A percentile compares a stretch with the other conserved stretches of the same genome.
Conservation (phyloP, 2,113 vertebrate species). For the Chauna torquata region DNA sequence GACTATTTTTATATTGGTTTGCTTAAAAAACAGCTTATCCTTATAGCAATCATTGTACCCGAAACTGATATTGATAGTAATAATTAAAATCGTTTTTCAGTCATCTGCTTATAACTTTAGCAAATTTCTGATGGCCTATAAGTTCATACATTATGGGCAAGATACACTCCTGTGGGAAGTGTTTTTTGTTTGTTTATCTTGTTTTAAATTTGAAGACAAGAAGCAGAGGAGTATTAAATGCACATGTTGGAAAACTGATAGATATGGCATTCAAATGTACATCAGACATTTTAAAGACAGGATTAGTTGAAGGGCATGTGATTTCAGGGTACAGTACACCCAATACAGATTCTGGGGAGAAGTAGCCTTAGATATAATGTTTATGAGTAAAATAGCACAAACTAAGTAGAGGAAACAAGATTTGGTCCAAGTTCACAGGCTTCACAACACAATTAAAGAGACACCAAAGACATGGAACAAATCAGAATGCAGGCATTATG, state of each 20-base stretch:
- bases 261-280: background rate
- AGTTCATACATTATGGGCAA: background rate
- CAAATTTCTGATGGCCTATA: too few species aligned
- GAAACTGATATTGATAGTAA: too few species aligned
- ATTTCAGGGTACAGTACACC: background rate
- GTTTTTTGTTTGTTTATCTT: background rate
- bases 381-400: background rate
- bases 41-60: background rate
- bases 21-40: background rate
- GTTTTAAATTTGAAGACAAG: background rate
- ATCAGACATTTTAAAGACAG: background rate
- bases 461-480: background rate
- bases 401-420: background rate
- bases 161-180: background rate
- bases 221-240: background rate
- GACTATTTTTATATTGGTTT: background rate
- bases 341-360: background rate
- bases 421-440: background rate
- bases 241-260: background rate
- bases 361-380: background rate
- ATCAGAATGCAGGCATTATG: background rate
- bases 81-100: background rate
- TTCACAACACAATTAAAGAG: background rate
- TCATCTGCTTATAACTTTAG: background rate
- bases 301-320: background rate